Base-by-base conservation (phyloP, 2,113 vertebrate species). In the Aptenodytes forsteri region DNA sequence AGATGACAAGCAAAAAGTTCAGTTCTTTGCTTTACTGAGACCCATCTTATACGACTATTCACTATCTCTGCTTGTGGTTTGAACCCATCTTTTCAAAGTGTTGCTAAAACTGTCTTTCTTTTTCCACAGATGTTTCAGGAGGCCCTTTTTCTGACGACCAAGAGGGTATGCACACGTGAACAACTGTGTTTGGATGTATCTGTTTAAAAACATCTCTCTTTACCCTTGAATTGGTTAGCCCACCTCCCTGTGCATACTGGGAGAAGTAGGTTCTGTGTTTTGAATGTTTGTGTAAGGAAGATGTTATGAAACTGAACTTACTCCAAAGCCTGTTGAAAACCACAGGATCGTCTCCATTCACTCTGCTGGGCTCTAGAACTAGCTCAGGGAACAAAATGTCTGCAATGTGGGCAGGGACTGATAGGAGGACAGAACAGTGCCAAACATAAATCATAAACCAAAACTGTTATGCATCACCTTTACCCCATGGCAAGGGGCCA, bases 1-100 rank as follows among this genome's bases (percentile, higher is more conserved):
- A 46, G n/a, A 42, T 9, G 21, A 78, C 16, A 78, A 72, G 29
- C 27, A 50, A 83, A 32, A 80, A 25, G 12, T 19, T 62, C 59
- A 70, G 6, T 27, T 90, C 50, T 84, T 78, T 61, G n/a, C 7
- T 70, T 66, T 70, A 46, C 27, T 38, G 25, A 76, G 13, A 54
- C 6, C 1, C 1, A 4, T 7, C 22, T 20, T 9, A 26, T 1
- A 84, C 0, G 9, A 29, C 30, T 20, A 14, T 16, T 87, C 27
- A 30, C 13, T n/a, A 2, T 26, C 7, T 20, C 44, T 47, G 25
- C 7, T 56, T 87, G 61, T 42, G 38, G 29, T 32, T 55, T 64
- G 32, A 96, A 55, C 10, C 2, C 14, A 22, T 25, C 19, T 26
- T 84, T 71, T 21, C 26, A 55, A 76, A 67, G 26, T 2, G 2